These are phyloP conservation scores for Chrysocyon brachyurus DNA, from an alignment of 2,797 vertebrate species.

Conservation along the genomic window DNA sequence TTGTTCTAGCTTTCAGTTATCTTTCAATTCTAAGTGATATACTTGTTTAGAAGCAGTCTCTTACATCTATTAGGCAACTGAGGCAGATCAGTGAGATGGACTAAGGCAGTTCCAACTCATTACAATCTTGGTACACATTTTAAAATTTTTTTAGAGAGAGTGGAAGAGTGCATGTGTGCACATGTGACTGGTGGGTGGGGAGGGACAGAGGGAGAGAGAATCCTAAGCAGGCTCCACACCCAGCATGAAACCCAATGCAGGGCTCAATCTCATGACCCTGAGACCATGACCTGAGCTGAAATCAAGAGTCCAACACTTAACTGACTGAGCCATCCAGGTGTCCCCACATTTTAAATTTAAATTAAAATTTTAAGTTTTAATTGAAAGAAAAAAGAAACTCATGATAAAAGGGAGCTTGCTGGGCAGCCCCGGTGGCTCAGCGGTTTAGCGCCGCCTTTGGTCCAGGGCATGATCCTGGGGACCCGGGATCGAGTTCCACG, in stretches of 20 bases:
- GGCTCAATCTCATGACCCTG: background rate
- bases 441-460: too few species aligned
- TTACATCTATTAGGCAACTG: background rate
- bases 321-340: background rate
- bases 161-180: background rate
- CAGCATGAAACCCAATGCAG: background rate
- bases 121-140: background rate
- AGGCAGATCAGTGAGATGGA: background rate
- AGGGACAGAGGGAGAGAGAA: background rate
- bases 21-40: background rate
- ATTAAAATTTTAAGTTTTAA: too few species aligned
- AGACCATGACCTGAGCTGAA: background rate
- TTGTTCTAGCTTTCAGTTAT: background rate
- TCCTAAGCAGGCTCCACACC: background rate
- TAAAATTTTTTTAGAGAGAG: background rate
- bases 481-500: too few species aligned
- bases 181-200: background rate
- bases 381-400: too few species aligned
- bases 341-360: constrained; percentile 47
- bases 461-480: too few species aligned
- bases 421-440: too few species aligned
- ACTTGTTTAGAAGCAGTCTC: background rate
- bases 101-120: constrained; percentile 18
- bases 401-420: too few species aligned
- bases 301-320: background rate